Conservation (phyloP, 2,113 vertebrate genomes). For the Tetrao urogallus region DNA sequence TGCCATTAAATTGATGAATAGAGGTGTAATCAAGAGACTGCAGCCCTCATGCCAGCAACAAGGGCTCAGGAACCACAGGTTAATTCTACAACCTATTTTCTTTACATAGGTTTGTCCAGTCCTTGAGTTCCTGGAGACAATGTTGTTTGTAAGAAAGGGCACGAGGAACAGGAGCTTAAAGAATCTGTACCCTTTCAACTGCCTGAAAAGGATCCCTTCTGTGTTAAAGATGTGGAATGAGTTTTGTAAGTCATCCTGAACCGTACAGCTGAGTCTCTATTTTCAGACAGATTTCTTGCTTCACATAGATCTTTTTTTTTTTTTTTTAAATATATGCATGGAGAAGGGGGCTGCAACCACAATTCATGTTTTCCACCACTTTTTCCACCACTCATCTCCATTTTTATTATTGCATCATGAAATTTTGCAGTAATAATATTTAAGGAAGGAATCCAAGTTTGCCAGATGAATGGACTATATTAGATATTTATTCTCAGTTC, state of each 20-base stretch:
- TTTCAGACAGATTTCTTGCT: not conserved
- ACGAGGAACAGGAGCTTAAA: not conserved
- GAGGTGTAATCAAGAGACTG: not conserved
- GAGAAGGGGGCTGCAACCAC: not conserved
- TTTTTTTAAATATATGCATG: too few species aligned
- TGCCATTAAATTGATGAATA: slow-evolving; percentile 49
- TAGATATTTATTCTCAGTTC: not conserved
- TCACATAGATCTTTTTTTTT: not conserved
- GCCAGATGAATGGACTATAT: not conserved
- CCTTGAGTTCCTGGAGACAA: not conserved
- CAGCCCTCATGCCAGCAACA: not conserved
- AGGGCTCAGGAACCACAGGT: not conserved
- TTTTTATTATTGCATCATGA: not conserved
- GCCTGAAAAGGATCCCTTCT: not conserved
- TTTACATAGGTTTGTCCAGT: not conserved
- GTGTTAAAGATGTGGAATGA: not conserved
- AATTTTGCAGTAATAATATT: not conserved
- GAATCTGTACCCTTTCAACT: not conserved
- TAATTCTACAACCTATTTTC: not conserved
- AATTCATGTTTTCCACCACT: not conserved
- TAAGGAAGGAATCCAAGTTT: not conserved
- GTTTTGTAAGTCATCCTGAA: not conserved
- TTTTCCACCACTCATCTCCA: not conserved
- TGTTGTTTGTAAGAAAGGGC: not conserved
- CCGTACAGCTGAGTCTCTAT: not conserved